Evolutionary conservation across 1,140 invertebrate species (phyloP).

Genomic region (Drosophila kohkoa): DNA sequence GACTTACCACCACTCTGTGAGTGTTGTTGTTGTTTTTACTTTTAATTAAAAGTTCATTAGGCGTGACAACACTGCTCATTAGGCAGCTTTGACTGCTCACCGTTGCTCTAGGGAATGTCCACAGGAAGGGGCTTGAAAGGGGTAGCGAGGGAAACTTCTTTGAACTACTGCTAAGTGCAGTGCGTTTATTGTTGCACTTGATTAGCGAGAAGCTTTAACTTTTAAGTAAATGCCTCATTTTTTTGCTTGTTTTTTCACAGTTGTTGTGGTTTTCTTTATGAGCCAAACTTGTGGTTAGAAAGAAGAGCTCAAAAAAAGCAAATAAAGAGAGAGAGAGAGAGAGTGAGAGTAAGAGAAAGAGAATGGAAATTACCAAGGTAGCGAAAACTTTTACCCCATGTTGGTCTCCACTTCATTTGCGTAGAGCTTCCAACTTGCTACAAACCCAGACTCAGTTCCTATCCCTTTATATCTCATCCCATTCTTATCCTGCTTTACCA

Average conservation of each 20-base stretch:
- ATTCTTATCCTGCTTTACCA: slow-evolving; percentile 17
- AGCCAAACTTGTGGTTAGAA: slow-evolving; percentile 53
- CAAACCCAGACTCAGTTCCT: neutral
- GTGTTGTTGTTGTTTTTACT: slow-evolving; percentile 55
- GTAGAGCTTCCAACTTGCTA: slow-evolving; percentile 27
- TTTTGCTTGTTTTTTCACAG: slow-evolving; percentile 20
- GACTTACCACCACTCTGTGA: neutral
- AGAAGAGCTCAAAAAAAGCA: slow-evolving; percentile 22
- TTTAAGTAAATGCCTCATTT: slow-evolving; percentile 37
- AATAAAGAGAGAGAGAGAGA: neutral
- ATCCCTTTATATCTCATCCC: neutral
- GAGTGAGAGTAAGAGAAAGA: neutral
- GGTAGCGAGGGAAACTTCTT: neutral
- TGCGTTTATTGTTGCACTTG: slow-evolving; percentile 62
- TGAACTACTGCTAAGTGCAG: slow-evolving; percentile 26
- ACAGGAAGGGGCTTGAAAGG: neutral
- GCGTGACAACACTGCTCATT: slow-evolving; percentile 71
- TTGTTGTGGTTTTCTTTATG: slow-evolving; percentile 61
- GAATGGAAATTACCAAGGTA: slow-evolving; percentile 63
- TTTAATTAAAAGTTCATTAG: slow-evolving; percentile 82
- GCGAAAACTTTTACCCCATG: slow-evolving; percentile 58
- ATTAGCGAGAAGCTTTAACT: slow-evolving; percentile 71
- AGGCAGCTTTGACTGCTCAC: slow-evolving; percentile 32
- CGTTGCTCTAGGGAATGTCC: neutral
- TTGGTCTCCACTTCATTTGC: slow-evolving; percentile 64